Percentiles rank a stretch among this genome's conserved stretches.
Evolutionary conservation across 2,888 invertebrate genomes (phyloP).

Genomic region (Andricus quercusramuli): DNA sequence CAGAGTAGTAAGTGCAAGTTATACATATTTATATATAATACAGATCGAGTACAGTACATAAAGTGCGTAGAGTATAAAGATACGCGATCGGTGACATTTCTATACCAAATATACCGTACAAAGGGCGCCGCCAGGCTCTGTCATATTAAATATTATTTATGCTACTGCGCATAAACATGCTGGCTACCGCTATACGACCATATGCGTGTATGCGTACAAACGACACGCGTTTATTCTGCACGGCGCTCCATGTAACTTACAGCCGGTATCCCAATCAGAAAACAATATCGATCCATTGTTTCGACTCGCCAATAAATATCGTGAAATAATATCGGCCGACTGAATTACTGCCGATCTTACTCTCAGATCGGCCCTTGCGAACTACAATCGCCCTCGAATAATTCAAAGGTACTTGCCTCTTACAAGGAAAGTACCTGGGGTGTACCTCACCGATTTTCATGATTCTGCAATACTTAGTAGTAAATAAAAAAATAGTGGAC

Average conservation of each 20-base stretch:
- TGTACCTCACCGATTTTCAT: too few relatives aligned
- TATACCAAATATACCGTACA: slow-evolving; percentile 77
- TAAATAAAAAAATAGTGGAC: too few relatives aligned
- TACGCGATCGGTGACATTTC: slow-evolving; percentile 77
- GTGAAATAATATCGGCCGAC: slow-evolving; percentile 63
- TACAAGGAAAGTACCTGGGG: background rate
- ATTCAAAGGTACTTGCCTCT: background rate
- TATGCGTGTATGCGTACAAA: slow-evolving; percentile 41
- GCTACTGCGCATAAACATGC: slow-evolving; percentile 67
- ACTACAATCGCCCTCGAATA: background rate
- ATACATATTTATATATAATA: slow-evolving; percentile 44
- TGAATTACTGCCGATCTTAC: slow-evolving; percentile 58
- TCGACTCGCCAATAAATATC: slow-evolving; percentile 75
- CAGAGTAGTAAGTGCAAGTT: background rate
- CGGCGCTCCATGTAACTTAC: slow-evolving; percentile 55
- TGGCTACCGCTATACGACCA: slow-evolving; percentile 50
- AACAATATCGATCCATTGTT: slow-evolving; percentile 79
- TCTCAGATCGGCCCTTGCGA: slow-evolving; percentile 47
- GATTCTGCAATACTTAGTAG: too few relatives aligned
- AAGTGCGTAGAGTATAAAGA: slow-evolving; percentile 63
- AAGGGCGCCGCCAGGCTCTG: slow-evolving; percentile 72
- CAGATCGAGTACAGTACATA: slow-evolving; percentile 53
- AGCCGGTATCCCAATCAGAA: slow-evolving; percentile 73
- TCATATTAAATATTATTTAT: slow-evolving; percentile 79
- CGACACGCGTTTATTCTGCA: slow-evolving; percentile 40